A percentile compares a stretch with the other conserved stretches of the same genome.
phyloP scores from a whole-genome alignment of 1,140 invertebrate species.

The Leptopilina clavipes region DNA sequence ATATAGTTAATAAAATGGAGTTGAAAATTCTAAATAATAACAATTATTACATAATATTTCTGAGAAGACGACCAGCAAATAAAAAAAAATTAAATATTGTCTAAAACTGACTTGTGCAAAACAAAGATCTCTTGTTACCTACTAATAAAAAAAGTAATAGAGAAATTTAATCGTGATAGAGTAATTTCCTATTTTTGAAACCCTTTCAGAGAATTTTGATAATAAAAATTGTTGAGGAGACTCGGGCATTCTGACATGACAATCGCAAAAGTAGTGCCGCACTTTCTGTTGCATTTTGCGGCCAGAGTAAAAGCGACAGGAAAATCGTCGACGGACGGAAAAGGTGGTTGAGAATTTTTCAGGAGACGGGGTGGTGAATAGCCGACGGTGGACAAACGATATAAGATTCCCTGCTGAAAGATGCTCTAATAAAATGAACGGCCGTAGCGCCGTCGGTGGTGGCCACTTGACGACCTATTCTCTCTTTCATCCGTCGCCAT shows the following conservation, averaged over 20 bases:
- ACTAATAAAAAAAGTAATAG: too few relatives aligned
- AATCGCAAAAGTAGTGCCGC: neutral
- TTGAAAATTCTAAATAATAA: too few relatives aligned
- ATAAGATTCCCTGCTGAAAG: slow-evolving; percentile 66
- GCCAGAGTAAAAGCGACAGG: slow-evolving; percentile 17
- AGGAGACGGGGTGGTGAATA: slow-evolving; percentile 55
- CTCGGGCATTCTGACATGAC: neutral
- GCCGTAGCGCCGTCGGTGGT: slow-evolving; percentile 46
- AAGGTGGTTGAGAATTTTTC: slow-evolving; percentile 1
- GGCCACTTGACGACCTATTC: slow-evolving; percentile 63
- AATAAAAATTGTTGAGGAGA: neutral
- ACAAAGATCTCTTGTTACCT: too few relatives aligned
- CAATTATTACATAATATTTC: too few relatives aligned
- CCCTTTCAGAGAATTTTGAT: neutral
- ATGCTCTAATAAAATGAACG: slow-evolving; percentile 68
- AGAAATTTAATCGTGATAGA: too few relatives aligned
- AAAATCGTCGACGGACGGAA: slow-evolving; percentile 34
- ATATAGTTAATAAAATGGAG: too few relatives aligned
- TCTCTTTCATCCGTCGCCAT: slow-evolving; percentile 49
- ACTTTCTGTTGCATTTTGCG: neutral
- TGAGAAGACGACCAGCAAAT: too few relatives aligned
- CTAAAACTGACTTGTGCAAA: too few relatives aligned
- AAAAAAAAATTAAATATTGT: too few relatives aligned
- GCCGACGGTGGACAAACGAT: slow-evolving; percentile 64
- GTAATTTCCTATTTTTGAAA: too few relatives aligned